Evolutionary conservation across 1,140 invertebrate genomes (phyloP).

Genomic region (Apocrypta bakeri): DNA sequence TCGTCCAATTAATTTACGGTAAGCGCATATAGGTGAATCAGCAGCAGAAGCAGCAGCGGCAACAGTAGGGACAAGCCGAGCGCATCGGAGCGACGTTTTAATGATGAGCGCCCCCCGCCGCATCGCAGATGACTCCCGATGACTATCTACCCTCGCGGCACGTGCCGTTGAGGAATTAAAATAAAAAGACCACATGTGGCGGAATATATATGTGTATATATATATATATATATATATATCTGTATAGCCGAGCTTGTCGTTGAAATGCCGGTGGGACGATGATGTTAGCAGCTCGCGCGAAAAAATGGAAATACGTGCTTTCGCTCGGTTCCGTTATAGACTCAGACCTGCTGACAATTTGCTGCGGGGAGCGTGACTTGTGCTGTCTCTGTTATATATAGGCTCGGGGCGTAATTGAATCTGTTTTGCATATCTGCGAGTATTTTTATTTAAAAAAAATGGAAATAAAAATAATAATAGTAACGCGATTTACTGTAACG

Average conservation of each 20-base stretch:
- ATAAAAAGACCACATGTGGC: slow-evolving; percentile 63
- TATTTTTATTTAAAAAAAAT: too few species aligned
- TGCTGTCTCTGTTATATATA: neutral
- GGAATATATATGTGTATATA: slow-evolving; percentile 56
- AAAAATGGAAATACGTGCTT: slow-evolving; percentile 8
- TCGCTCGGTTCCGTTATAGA: slow-evolving; percentile 14
- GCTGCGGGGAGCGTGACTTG: neutral
- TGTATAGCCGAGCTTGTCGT: neutral
- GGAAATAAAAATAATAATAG: too few species aligned
- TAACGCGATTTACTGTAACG: neutral
- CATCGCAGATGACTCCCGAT: slow-evolving; percentile 71
- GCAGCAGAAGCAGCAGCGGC: neutral
- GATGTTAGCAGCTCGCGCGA: neutral
- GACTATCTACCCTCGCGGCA: slow-evolving; percentile 71
- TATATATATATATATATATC: neutral
- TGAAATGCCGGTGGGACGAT: neutral
- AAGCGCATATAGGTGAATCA: slow-evolving; percentile 40
- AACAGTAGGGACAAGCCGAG: neutral
- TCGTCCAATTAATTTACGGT: slow-evolving; percentile 45
- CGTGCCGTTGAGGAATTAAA: slow-evolving; percentile 62
- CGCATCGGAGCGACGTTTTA: slow-evolving; percentile 65
- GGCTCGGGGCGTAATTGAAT: neutral
- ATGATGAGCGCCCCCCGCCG: slow-evolving; percentile 63
- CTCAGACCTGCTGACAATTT: neutral
- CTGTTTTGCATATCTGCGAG: neutral